phyloP scores from a whole-genome alignment of 2,797 vertebrate species.

The Nyctalus aviator region DNA sequence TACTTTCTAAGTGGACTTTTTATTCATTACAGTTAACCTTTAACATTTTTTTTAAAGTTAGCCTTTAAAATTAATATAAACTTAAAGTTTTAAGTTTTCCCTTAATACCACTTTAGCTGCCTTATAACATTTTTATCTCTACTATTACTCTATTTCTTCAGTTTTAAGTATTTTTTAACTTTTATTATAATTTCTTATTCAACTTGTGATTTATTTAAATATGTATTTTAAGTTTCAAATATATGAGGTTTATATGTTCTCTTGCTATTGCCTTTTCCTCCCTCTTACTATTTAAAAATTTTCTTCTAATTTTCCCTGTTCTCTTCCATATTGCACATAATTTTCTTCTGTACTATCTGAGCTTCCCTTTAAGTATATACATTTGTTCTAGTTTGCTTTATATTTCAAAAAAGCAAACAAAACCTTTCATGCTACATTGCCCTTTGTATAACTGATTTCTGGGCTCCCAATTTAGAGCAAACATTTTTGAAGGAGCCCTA shows the following conservation, averaged over 20 bases:
- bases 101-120: background rate
- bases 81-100: background rate
- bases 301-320: background rate
- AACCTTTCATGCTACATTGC: background rate
- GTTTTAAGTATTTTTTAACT: background rate
- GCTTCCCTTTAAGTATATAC: background rate
- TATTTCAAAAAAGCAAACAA: background rate
- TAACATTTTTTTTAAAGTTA: conserved; percentile 1
- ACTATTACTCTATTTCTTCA: conserved; percentile 2
- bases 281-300: background rate
- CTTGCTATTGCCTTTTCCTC: background rate
- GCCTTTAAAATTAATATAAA: background rate
- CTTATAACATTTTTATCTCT: conserved; percentile 10
- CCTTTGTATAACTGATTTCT: background rate
- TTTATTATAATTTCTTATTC: conserved; percentile 30
- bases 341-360: background rate
- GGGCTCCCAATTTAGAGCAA: background rate
- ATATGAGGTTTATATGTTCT: background rate
- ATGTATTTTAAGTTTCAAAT: conserved; percentile 19
- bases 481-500: background rate
- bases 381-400: conserved; percentile 13
- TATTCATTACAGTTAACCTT: conserved; percentile 3
- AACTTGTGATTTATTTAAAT: background rate
- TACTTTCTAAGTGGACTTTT: background rate
- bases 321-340: background rate